phyloP scores from a whole-genome alignment of 2,113 vertebrate species.

The Stegostoma tigrinum region DNA sequence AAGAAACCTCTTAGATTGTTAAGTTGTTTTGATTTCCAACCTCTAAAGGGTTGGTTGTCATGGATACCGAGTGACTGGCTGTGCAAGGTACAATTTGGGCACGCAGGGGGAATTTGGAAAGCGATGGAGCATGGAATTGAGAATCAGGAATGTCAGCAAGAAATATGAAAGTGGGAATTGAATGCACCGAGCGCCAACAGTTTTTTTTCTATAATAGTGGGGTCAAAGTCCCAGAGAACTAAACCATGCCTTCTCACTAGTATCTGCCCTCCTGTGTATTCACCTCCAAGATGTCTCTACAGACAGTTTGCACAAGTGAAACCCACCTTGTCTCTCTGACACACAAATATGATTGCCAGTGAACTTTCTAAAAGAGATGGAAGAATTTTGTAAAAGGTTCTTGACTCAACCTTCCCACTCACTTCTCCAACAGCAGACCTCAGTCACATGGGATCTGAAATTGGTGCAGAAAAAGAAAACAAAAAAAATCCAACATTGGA shows the following conservation, averaged over 20 bases:
- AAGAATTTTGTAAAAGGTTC: background rate
- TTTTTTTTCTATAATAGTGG: background rate
- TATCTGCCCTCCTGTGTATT: background rate
- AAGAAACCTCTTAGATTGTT: background rate
- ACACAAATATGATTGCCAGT: background rate
- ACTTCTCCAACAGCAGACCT: no score
- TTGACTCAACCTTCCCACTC: background rate
- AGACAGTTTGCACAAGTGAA: no score
- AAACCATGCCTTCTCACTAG: background rate
- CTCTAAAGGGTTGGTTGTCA: background rate
- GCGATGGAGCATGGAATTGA: background rate
- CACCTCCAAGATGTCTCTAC: no score
- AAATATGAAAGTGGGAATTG: background rate
- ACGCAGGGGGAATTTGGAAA: no score
- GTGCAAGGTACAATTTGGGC: background rate
- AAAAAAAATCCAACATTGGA: background rate
- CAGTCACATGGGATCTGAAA: no score
- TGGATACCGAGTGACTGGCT: background rate
- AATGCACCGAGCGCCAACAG: background rate
- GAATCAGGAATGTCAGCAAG: background rate
- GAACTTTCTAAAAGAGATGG: background rate
- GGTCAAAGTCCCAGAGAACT: background rate
- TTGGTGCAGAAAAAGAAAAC: no score
- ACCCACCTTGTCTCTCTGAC: no score
- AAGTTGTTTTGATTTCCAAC: background rate